Evolutionary conservation across 2,888 invertebrate species (phyloP).

Genomic region (Carcina quercana): DNA sequence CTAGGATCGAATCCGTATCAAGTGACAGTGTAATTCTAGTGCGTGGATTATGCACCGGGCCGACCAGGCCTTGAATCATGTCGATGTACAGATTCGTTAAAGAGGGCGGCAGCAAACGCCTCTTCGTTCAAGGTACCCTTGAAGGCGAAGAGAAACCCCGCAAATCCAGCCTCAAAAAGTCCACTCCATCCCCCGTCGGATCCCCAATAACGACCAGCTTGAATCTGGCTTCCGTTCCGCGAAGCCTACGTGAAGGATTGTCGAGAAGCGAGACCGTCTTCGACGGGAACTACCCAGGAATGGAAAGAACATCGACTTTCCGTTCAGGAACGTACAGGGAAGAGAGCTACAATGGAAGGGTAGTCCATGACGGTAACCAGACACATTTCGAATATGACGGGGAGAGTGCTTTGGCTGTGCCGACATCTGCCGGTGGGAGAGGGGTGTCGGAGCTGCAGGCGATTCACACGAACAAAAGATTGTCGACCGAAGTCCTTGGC

Average conservation of each 20-base stretch:
- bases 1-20: slow-evolving; percentile 64
- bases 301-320: slow-evolving; percentile 56
- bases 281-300: slow-evolving; percentile 65
- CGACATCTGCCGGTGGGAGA: slow-evolving; percentile 54
- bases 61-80: slow-evolving; percentile 63
- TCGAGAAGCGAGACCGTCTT: slow-evolving; percentile 66
- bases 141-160: slow-evolving; percentile 76
- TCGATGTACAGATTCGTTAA: slow-evolving; percentile 89
- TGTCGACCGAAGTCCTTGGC: slow-evolving; percentile 89
- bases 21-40: slow-evolving; percentile 30
- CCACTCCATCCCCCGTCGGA: slow-evolving; percentile 66
- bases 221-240: slow-evolving; percentile 71
- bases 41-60: slow-evolving; percentile 47
- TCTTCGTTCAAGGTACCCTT: slow-evolving; percentile 84
- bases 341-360: slow-evolving; percentile 60
- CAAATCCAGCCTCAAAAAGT: slow-evolving; percentile 70
- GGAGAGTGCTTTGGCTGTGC: slow-evolving; percentile 57
- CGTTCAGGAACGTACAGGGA: slow-evolving; percentile 57
- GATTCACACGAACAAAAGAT: slow-evolving; percentile 86
- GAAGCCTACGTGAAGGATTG: slow-evolving; percentile 69
- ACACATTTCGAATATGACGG: slow-evolving; percentile 68
- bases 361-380: slow-evolving; percentile 65
- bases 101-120: slow-evolving; percentile 77
- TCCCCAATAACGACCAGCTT: slow-evolving; percentile 77
- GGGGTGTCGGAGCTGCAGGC: slow-evolving; percentile 79